Evolutionary conservation across 2,797 vertebrate genomes (phyloP).

Genomic region (Bryconaethiops microstoma): DNA sequence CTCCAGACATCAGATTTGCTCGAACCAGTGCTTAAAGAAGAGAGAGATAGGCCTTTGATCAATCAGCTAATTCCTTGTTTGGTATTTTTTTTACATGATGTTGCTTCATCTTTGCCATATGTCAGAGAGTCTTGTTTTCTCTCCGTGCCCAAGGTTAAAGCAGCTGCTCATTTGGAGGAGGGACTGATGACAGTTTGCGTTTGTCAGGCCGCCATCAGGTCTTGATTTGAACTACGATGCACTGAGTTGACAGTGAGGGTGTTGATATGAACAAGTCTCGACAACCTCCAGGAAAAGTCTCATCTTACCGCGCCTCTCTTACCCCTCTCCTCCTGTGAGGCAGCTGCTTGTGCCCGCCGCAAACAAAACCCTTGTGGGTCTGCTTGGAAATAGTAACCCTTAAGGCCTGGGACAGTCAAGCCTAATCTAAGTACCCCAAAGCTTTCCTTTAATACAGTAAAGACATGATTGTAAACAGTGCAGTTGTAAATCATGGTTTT

Average conservation of each 20-base stretch:
- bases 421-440: constrained; percentile 31
- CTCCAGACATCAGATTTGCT: constrained; percentile 39
- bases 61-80: constrained; percentile 42
- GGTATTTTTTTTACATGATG: constrained; percentile 28
- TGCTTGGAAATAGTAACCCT: constrained; percentile 15
- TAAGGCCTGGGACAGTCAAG: constrained; percentile 17
- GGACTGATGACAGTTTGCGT: constrained; percentile 12
- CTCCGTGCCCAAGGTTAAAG: constrained; percentile 8
- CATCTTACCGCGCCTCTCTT: constrained; percentile 27
- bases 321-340: constrained; percentile 11
- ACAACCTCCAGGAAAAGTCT: constrained; percentile 40
- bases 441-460: constrained; percentile 21
- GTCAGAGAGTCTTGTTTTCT: constrained; percentile 22
- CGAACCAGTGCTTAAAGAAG: constrained; percentile 31
- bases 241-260: constrained; percentile 34
- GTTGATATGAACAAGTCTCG: constrained; percentile 42
- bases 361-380: constrained; percentile 32
- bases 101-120: constrained; percentile 37
- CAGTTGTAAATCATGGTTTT: constrained; percentile 9
- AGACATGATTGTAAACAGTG: constrained; percentile 17
- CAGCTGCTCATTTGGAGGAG: not conserved
- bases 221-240: constrained; percentile 18
- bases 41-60: constrained; percentile 46
- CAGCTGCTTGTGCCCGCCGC: constrained; percentile 11
- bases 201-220: constrained; percentile 25